Conservation (phyloP, 2,113 vertebrate genomes). For the Isurus oxyrinchus region DNA sequence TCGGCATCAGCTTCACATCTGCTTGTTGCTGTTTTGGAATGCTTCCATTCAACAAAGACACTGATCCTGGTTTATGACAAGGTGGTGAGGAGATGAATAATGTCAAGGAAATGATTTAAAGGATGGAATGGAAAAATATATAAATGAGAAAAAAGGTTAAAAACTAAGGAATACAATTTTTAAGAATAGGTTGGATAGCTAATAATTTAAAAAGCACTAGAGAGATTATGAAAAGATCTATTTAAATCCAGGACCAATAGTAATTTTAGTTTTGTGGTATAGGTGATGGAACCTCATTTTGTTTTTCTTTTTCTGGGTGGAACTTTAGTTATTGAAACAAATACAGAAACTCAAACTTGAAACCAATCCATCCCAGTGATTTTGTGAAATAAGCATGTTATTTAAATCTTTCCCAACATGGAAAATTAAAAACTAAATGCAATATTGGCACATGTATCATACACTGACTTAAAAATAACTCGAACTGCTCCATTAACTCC, state of each 20-base stretch:
- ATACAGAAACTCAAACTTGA: not conserved
- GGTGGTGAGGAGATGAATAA: not conserved
- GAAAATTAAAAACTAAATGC: not conserved
- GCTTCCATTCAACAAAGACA: not conserved
- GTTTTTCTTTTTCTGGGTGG: not conserved
- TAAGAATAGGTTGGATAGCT: not conserved
- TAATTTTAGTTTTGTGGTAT: not conserved
- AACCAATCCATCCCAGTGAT: not conserved
- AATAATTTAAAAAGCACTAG: not conserved
- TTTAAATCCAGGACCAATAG: not conserved
- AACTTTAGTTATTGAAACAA: not conserved
- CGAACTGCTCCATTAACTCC: conserved; percentile 9
- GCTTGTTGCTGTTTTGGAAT: not conserved
- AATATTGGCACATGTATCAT: not conserved
- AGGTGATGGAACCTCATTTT: not conserved
- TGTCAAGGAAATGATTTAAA: not conserved
- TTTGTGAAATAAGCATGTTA: not conserved
- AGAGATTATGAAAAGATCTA: not conserved
- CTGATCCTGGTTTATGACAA: not conserved
- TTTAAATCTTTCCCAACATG: not conserved
- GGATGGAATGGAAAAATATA: not conserved
- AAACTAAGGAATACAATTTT: not conserved
- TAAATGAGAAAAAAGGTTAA: not conserved
- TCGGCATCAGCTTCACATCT: not conserved
- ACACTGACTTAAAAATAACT: conserved; percentile 28